Base-by-base conservation (phyloP, 2,888 invertebrate genomes). In the Hypsopygia costalis region DNA sequence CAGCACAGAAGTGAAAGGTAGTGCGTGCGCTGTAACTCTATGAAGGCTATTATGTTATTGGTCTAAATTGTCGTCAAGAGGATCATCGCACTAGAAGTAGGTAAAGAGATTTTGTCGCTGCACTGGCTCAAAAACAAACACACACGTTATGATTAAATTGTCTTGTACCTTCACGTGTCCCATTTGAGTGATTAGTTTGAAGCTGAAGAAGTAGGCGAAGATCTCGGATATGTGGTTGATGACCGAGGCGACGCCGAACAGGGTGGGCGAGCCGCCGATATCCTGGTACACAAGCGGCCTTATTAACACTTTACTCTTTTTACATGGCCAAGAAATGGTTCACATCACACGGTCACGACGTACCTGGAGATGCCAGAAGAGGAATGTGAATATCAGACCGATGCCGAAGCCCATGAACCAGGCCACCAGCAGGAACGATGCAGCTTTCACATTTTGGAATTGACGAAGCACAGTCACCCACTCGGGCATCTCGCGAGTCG, bases 401-500 rank as follows among this genome's bases (percentile, higher is more conserved):
- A 99, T 98, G 40, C 99, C 99, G 71, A 98, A 97, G 40, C 99
- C 99, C 98, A 99, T 98, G 83, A 97, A 98, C 97, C 98, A 98
- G 35, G 98, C 97, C 22, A 98, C 97, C 75, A 98, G 96, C 35
- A 99, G 91, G 77, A 98, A 97, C 0, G 97, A 95, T 8, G 94
- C 95, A 51, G 97, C 97, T 75, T 97, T 97, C 40, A 97, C 81
- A 72, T 96, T 95, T 63, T 95, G 95, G 81, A 97, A 97, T 69
- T 97, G 95, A 49, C 94, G 93, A 56, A 98, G 86, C 38, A 98
- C 97, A 0, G 96, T 94, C 60, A 97, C 91, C 98, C 98, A 98
- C 86, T 98, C 96, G 4, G 97, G 97, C 81, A 98, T 93, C 81
- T 96, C 94, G 47, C 95, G 91, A 32, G 94, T 95, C 34, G 96